These are phyloP conservation scores for Prolemur simus DNA, from an alignment of 2,113 vertebrate genomes.

Conservation along the genomic window DNA sequence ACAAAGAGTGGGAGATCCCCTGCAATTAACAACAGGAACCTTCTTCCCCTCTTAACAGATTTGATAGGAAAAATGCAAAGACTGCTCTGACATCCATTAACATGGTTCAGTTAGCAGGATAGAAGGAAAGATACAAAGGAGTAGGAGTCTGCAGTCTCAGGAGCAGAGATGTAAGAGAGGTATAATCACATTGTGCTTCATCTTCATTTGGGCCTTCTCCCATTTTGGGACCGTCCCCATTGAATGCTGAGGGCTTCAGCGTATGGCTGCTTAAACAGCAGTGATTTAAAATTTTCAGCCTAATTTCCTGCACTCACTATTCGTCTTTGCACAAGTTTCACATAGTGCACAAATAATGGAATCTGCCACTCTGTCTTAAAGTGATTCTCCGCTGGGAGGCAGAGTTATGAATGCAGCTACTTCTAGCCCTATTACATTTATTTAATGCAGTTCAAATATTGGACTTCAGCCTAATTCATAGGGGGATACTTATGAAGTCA, in stretches of 20 bases:
- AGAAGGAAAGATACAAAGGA: not conserved
- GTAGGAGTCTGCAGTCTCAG: not conserved
- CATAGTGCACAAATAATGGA: not conserved
- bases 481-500: not conserved
- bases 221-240: not conserved
- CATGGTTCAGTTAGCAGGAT: not conserved
- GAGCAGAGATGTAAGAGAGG: not conserved
- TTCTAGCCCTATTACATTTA: not conserved
- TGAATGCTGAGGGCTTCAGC: not conserved
- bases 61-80: conserved; percentile 58
- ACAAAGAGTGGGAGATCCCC: conserved; percentile 80
- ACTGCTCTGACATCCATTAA: conserved; percentile 56
- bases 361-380: not conserved
- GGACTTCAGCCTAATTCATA: not conserved
- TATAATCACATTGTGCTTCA: not conserved
- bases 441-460: not conserved
- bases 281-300: not conserved
- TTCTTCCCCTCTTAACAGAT: conserved; percentile 62
- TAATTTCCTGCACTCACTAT: not conserved
- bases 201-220: not conserved
- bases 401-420: not conserved
- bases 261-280: not conserved
- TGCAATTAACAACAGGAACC: conserved; percentile 75
- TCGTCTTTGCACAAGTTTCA: not conserved
- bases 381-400: not conserved